Evolutionary conservation across 2,888 invertebrate species (phyloP).

Genomic region (Cataglyphis rosenhaueri): DNA sequence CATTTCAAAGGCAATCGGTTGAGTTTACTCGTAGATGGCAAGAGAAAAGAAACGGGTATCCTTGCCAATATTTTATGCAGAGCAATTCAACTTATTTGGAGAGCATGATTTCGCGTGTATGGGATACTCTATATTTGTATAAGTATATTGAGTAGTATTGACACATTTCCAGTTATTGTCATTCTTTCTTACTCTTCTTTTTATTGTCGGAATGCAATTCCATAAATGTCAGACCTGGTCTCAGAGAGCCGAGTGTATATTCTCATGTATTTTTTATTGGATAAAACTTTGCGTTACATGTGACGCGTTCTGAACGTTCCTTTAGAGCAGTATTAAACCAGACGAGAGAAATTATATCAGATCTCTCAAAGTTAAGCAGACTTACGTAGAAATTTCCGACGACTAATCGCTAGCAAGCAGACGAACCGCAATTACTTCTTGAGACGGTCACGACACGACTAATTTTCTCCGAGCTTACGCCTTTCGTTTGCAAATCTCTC

Average conservation of each 20-base stretch:
- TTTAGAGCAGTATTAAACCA: slow-evolving; percentile 10
- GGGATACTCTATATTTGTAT: background rate
- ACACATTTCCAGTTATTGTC: background rate
- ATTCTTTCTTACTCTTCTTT: background rate
- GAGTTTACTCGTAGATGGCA: slow-evolving; percentile 14
- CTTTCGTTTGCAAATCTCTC: slow-evolving; percentile 42
- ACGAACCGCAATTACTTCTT: slow-evolving; percentile 50
- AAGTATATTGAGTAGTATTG: slow-evolving; percentile 5
- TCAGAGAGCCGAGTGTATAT: background rate
- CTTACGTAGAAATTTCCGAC: slow-evolving; percentile 45
- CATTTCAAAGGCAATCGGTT: slow-evolving; percentile 2
- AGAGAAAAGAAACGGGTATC: slow-evolving; percentile 23
- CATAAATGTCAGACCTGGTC: slow-evolving; percentile 12
- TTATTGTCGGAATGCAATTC: background rate
- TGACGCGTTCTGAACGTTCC: slow-evolving; percentile 24
- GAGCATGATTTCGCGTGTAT: background rate
- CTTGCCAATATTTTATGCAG: slow-evolving; percentile 74
- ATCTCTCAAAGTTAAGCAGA: slow-evolving; percentile 29
- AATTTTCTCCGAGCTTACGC: slow-evolving; percentile 58
- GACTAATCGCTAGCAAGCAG: slow-evolving; percentile 46
- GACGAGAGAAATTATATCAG: slow-evolving; percentile 15
- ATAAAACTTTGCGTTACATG: slow-evolving; percentile 14
- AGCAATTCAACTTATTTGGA: slow-evolving; percentile 55
- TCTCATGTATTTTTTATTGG: slow-evolving; percentile 33
- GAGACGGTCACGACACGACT: slow-evolving; percentile 36